Base-by-base conservation (phyloP, 2,113 vertebrate genomes). In the Megaceryle torquata region DNA sequence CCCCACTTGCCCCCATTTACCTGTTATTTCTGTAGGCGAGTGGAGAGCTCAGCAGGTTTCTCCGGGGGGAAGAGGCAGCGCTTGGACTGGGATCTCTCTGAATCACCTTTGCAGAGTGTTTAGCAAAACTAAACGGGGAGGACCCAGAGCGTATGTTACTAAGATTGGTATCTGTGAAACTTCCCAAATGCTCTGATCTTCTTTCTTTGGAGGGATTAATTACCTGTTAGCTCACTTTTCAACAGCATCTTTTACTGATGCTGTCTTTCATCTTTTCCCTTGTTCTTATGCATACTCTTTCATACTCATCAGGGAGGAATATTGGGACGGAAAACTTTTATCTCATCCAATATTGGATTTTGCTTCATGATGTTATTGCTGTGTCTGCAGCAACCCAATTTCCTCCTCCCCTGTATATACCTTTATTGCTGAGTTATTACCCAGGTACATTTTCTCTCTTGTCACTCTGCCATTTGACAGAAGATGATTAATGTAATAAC, bases 271-370 rank as follows among this genome's bases (percentile, higher is more conserved):
- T 96, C 92, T 74, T 95, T 13, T 31, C 35, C 65, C 68, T 93
- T 91, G 92, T 91, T 95, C 95, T 94, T 71, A 35, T 74, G 83
- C 70, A 44, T 76, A 50, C 20, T 48, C 48, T 92, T 96, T 93
- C 90, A 48, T 76, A 50, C 76, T 76, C 93, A 86, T 86, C 90
- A 81, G 4, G 9, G 77, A 89, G 82, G 81, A 92, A 44, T 90
- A 86, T 90, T 92, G 78, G 91, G 54, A 87, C 1, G 15, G 86
- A 67, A 94, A 92, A 94, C 78, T 86, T 95, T 97, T 96, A 82
- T 97, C 96, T 96, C 85, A 41, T 88, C 91, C 75, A 82, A 90
- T 96, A 94, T 94, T 96, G 94, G 78, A 78, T 94, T 91, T 93
- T 86, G 63, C 89, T 82, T 56, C 31, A 5, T 9, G 15, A 28